Evolutionary conservation across 2,797 vertebrate species (phyloP), one percentile per base, ranked within the genome.

Genomic region (Sebastolobus alascanus): DNA sequence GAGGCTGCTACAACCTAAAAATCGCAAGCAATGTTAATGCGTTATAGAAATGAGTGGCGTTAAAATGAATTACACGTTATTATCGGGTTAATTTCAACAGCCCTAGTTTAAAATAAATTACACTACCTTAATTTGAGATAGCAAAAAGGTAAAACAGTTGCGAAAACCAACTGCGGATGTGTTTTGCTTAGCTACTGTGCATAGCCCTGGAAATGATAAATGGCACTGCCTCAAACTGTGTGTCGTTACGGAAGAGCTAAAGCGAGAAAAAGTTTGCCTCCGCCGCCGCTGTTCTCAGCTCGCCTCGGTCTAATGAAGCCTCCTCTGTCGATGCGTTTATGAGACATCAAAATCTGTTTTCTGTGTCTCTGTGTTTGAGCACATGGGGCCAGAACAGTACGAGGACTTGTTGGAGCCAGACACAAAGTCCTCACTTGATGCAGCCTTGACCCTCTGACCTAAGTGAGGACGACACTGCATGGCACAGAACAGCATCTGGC

Each of bases 361-460:
- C 50, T 54, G 38, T 55, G 55, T 68, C 64, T 13, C 6, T 29
- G n/a, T 73, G 54, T 72, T 66, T 35, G 54, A 33, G 46, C 31
- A 31, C 22, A 52, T 22, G 40, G 27, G 22, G 3, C n/a, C 37
- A 76, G 29, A 85, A 82, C 87, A 84, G 73, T 66, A 63, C 31
- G 54, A 84, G 7, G 80, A 75, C 55, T 79, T 88, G 61, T 86
- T 68, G 18, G 38, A 85, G 64, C 3, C 54, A 67, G 59, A 79
- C 56, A 89, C 87, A 91, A 85, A 86, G 85, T 83, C 84, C 72
- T 75, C 59, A 40, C 75, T 89, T 92, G 79, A 82, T 77, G 65
- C 64, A 20, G 14, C 72, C 25, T 50, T 68, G 81, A 83, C 83
- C 75, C 77, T 70, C 58, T 90, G 86, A 89, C 77, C 74, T 84